phyloP scores from a whole-genome alignment of 2,888 invertebrate species.

The Gibbula magus region DNA sequence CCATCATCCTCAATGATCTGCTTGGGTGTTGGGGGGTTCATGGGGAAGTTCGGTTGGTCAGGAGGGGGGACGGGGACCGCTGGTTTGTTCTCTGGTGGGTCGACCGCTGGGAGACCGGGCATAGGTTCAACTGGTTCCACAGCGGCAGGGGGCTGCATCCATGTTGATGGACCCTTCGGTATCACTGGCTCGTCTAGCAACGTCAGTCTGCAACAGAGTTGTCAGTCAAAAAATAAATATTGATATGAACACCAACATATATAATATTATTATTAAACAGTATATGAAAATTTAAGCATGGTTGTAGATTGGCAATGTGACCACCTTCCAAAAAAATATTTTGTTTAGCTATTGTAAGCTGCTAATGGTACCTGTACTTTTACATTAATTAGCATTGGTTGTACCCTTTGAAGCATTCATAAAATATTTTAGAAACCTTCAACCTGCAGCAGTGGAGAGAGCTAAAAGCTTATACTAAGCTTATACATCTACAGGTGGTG shows the following conservation, averaged over 20 bases:
- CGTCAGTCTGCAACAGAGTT: not conserved
- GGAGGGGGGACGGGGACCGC: conserved; percentile 5
- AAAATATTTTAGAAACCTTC: no score
- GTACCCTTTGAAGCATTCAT: no score
- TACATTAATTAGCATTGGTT: no score
- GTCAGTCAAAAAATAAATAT: not conserved
- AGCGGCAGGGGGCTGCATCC: not conserved
- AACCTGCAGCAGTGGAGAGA: no score
- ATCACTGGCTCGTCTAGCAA: conserved; percentile 10
- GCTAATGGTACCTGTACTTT: no score
- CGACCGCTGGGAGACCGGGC: not conserved
- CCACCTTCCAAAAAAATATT: no score
- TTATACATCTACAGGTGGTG: no score
- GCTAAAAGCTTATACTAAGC: no score
- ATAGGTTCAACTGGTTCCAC: not conserved
- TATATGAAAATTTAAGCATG: no score
- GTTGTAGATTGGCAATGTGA: no score
- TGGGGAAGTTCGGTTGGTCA: not conserved
- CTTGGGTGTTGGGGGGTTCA: conserved; percentile 4
- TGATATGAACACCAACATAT: not conserved
- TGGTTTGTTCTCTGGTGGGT: not conserved
- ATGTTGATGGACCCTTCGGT: not conserved
- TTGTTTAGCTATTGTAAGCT: no score
- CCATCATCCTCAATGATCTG: conserved; percentile 21
- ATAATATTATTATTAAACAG: no score